A percentile compares a stretch with the other conserved stretches of the same genome.
Evolutionary conservation across 1,140 invertebrate species (phyloP).

Genomic region (Diorhabda sublineata): DNA sequence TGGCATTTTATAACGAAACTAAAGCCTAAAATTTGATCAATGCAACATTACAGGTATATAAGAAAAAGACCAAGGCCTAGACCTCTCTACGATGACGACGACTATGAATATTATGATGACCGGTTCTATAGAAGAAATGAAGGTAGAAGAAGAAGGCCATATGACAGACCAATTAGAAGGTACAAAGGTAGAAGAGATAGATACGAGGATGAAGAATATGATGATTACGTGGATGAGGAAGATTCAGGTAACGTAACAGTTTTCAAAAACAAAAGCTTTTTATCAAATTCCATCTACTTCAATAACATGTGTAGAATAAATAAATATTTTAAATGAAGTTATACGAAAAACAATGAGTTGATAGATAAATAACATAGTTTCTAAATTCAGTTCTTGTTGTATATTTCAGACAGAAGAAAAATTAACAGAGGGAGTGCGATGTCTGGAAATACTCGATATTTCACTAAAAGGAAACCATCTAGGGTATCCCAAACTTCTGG

Average conservation of each 20-base stretch:
- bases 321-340: too few species aligned
- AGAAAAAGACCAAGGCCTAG: constrained; percentile 50
- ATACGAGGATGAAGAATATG: constrained; percentile 23
- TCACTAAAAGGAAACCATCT: constrained; percentile 25
- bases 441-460: constrained; percentile 17
- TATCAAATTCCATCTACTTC: neutral
- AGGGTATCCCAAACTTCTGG: constrained; percentile 13
- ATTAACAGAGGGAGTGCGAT: neutral
- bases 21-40: too few species aligned
- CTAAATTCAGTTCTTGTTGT: too few species aligned
- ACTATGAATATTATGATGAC: constrained; percentile 55
- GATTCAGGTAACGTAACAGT: constrained; percentile 1
- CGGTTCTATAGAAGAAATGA: constrained; percentile 14
- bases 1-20: too few species aligned
- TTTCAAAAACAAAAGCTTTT: neutral
- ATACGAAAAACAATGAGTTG: too few species aligned
- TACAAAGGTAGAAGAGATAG: constrained; percentile 22
- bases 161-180: constrained; percentile 21
- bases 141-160: constrained; percentile 22
- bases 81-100: constrained; percentile 63
- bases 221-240: constrained; percentile 18
- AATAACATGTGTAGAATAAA: neutral
- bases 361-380: too few species aligned
- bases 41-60: constrained; percentile 41
- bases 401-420: constrained; percentile 11